Conservation (phyloP, 2,113 vertebrate species). For the Catharus bicknelli region DNA sequence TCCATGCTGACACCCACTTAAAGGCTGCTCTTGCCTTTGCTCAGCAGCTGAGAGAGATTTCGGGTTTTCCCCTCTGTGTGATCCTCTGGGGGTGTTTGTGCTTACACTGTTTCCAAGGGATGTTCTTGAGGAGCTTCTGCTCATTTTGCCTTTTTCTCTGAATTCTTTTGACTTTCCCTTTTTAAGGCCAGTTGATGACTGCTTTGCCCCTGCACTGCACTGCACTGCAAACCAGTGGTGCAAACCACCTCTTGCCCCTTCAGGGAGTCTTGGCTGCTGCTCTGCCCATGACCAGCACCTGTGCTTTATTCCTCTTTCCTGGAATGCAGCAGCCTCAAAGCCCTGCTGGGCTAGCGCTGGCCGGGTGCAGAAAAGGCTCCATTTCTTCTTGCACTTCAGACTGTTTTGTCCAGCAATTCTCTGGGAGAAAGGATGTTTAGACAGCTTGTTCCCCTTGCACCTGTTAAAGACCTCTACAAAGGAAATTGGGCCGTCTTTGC, state of each 20-base stretch:
- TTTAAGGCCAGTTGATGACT: neutral
- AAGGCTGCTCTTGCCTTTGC: neutral
- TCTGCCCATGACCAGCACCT: fast-evolving
- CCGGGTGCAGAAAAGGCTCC: neutral
- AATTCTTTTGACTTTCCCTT: neutral
- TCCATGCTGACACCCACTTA: fast-evolving
- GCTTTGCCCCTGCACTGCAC: neutral
- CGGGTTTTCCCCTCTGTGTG: neutral
- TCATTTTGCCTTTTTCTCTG: constrained; percentile 10
- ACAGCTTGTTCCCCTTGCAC: neutral
- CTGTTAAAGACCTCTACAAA: neutral
- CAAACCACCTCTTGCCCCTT: neutral
- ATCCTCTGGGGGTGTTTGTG: neutral
- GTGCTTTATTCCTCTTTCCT: neutral
- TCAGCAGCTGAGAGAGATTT: neutral
- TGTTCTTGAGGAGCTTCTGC: neutral
- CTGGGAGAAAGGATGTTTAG: neutral
- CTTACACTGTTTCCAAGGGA: neutral
- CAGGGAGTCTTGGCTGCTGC: neutral
- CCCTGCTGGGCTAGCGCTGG: neutral
- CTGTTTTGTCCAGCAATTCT: neutral
- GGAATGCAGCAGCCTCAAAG: neutral
- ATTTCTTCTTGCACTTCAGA: neutral
- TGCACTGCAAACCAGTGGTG: neutral
- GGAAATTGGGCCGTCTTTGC: neutral